phyloP scores from a whole-genome alignment of 2,888 invertebrate species.

The Athalia circularis region DNA sequence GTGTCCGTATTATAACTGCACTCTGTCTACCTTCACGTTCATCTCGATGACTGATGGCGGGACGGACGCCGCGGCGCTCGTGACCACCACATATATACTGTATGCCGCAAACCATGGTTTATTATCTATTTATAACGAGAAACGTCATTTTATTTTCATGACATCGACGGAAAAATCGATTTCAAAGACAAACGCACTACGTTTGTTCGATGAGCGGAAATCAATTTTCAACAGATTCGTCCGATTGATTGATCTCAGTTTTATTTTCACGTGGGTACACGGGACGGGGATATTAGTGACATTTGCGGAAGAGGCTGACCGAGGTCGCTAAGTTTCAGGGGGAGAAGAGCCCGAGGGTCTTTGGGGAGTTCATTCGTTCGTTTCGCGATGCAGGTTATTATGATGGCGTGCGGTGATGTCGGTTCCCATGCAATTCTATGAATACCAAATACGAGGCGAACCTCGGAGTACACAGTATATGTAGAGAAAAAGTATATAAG shows the following conservation, averaged over 20 bases:
- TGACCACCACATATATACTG: conserved; percentile 18
- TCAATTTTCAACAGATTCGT: not conserved
- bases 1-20: conserved; percentile 19
- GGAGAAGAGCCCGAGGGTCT: conserved; percentile 18
- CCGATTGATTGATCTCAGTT: not conserved
- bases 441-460: conserved; percentile 69
- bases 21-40: conserved; percentile 22
- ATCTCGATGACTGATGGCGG: conserved; percentile 33
- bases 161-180: too few species aligned
- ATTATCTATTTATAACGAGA: too few species aligned
- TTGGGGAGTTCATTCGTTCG: not conserved
- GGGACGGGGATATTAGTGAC: conserved; percentile 9
- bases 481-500: too few species aligned
- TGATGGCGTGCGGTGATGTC: conserved; percentile 10
- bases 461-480: conserved; percentile 12
- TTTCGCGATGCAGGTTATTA: conserved; percentile 11
- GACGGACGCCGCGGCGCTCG: conserved; percentile 38
- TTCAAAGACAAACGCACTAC: not conserved
- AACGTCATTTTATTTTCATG: not conserved
- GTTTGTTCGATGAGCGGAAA: not conserved
- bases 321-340: not conserved
- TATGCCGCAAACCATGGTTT: not conserved
- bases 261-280: not conserved
- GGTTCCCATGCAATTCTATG: conserved; percentile 68
- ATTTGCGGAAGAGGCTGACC: conserved; percentile 30